These are phyloP conservation scores for Syngnathus rostellatus DNA, from an alignment of 2,797 vertebrate species.

Conservation along the genomic window DNA sequence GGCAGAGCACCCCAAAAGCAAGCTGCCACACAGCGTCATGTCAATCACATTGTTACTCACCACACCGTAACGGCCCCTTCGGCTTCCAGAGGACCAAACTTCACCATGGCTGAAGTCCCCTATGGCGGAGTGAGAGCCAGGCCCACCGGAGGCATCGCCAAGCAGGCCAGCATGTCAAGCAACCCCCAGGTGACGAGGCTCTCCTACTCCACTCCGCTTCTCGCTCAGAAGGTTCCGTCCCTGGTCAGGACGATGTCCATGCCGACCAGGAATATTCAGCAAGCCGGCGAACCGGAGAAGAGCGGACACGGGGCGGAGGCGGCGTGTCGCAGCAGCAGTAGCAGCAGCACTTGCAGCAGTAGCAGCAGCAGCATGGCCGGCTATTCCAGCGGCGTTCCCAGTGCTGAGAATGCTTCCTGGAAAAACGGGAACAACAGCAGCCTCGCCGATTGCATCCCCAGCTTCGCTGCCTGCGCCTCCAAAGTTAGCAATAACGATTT, in stretches of 20 bases:
- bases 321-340: slow-evolving; percentile 56
- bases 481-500: slow-evolving; percentile 61
- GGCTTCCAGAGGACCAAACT: slow-evolving; percentile 71
- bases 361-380: slow-evolving; percentile 64
- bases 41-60: slow-evolving; percentile 68
- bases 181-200: slow-evolving; percentile 76
- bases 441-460: slow-evolving; percentile 43
- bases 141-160: slow-evolving; percentile 75
- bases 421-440: slow-evolving; percentile 47
- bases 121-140: slow-evolving; percentile 73
- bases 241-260: slow-evolving; percentile 59
- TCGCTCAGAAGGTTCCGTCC: slow-evolving; percentile 69
- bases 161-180: slow-evolving; percentile 77
- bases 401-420: slow-evolving; percentile 43
- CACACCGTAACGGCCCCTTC: slow-evolving; percentile 77
- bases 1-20: slow-evolving; percentile 73
- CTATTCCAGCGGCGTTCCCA: slow-evolving; percentile 59
- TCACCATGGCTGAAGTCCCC: slow-evolving; percentile 77
- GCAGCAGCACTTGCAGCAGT: slow-evolving; percentile 61
- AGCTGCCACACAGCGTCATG: slow-evolving; percentile 60
- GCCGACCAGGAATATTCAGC: slow-evolving; percentile 55
- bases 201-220: slow-evolving; percentile 72
- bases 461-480: slow-evolving; percentile 38
- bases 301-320: slow-evolving; percentile 48
- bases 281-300: slow-evolving; percentile 61